Conservation (phyloP, 2,113 vertebrate species). For the Fulmarus glacialis region DNA sequence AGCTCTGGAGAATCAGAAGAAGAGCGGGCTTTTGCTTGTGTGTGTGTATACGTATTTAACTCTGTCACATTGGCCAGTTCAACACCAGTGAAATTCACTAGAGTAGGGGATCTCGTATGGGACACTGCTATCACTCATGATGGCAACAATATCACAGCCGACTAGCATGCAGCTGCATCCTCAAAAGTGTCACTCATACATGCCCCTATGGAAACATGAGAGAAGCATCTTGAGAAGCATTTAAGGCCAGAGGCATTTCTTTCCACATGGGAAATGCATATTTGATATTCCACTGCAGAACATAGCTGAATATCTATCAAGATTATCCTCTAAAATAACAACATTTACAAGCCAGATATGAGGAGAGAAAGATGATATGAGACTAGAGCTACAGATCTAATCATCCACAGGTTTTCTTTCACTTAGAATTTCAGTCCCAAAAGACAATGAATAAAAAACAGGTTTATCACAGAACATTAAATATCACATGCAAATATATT, state of each 20-base stretch:
- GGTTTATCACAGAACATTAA: background rate
- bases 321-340: background rate
- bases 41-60: background rate
- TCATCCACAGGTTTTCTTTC: background rate
- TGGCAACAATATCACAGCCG: background rate
- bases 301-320: background rate
- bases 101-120: background rate
- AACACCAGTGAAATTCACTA: too few species aligned
- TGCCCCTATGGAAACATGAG: accelerated
- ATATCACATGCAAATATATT: background rate
- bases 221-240: background rate
- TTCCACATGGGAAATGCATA: background rate
- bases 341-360: background rate
- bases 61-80: background rate
- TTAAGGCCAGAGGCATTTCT: background rate
- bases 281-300: background rate
- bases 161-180: background rate
- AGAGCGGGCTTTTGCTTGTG: background rate
- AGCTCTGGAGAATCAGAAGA: background rate
- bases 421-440: background rate
- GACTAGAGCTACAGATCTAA: background rate
- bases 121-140: background rate
- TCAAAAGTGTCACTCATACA: accelerated
- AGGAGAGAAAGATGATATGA: background rate
- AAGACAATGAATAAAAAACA: background rate